Conservation (phyloP, 2,113 vertebrate genomes). For the Alligator mississippiensis region DNA sequence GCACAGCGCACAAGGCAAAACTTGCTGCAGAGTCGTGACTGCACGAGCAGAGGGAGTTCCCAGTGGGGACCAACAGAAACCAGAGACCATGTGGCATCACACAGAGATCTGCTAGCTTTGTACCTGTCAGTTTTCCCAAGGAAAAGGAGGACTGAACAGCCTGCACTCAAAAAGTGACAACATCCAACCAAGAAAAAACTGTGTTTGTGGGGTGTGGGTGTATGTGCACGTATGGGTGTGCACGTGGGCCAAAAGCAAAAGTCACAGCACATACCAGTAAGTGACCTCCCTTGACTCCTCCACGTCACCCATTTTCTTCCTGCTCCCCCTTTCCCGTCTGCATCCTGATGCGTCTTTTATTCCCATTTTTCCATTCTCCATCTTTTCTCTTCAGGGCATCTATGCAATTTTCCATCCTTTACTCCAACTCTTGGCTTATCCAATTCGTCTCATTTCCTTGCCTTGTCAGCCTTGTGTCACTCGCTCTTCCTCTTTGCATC, state of each 20-base stretch:
- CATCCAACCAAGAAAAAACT: too few species aligned
- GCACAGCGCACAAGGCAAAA: background rate
- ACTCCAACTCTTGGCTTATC: background rate
- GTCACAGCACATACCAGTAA: background rate
- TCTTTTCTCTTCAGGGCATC: background rate
- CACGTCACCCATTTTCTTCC: background rate
- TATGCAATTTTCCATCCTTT: background rate
- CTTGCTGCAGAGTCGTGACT: background rate
- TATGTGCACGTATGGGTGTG: too few species aligned
- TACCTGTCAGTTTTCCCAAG: too few species aligned
- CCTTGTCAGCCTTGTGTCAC: background rate
- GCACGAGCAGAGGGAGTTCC: background rate
- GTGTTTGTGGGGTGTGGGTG: too few species aligned
- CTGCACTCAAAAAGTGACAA: too few species aligned
- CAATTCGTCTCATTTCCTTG: background rate
- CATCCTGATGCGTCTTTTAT: background rate
- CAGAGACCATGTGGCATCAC: too few species aligned
- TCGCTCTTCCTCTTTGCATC: background rate
- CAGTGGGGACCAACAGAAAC: too few species aligned
- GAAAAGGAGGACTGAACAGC: too few species aligned
- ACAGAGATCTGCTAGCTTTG: too few species aligned
- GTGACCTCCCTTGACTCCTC: background rate
- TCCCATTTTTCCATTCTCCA: background rate
- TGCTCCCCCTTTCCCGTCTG: background rate
- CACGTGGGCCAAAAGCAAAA: rapidly evolving